Evolutionary conservation across 2,888 invertebrate genomes (phyloP).

Genomic region (Ornithoptera priamus): DNA sequence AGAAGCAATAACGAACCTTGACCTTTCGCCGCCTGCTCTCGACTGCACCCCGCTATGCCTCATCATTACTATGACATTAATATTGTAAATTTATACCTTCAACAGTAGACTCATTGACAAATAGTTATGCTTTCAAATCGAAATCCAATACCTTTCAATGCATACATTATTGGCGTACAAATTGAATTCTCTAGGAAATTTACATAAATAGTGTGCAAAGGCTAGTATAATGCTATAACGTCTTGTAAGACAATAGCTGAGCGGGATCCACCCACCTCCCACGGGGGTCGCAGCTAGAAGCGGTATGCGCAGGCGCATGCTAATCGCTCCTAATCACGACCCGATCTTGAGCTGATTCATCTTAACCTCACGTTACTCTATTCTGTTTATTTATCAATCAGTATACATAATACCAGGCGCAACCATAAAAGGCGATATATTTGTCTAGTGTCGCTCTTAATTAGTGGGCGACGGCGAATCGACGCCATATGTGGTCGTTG

Average conservation of each 20-base stretch:
- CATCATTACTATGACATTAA: slow-evolving; percentile 22
- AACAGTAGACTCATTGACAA: slow-evolving; percentile 25
- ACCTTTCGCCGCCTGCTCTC: slow-evolving; percentile 50
- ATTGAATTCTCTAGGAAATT: slow-evolving; percentile 76
- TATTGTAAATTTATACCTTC: slow-evolving; percentile 12
- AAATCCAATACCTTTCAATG: slow-evolving; percentile 26
- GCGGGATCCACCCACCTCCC: slow-evolving; percentile 71
- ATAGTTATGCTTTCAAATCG: slow-evolving; percentile 24
- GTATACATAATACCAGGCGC: slow-evolving; percentile 63
- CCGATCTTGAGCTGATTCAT: slow-evolving; percentile 76
- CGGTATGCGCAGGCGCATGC: slow-evolving; percentile 61
- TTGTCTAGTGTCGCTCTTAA: slow-evolving; percentile 75
- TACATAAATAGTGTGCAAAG: slow-evolving; percentile 76
- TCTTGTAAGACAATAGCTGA: slow-evolving; percentile 73
- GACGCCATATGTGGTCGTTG: slow-evolving; percentile 71
- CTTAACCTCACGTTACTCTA: slow-evolving; percentile 61
- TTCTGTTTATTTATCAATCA: slow-evolving; percentile 76
- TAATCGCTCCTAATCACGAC: slow-evolving; percentile 76
- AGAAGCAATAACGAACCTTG: slow-evolving; percentile 58
- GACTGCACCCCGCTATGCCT: slow-evolving; percentile 38
- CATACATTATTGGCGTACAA: slow-evolving; percentile 62
- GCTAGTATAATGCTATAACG: slow-evolving; percentile 73
- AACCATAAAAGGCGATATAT: slow-evolving; percentile 76
- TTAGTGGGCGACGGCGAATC: slow-evolving; percentile 72
- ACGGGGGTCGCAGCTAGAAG: slow-evolving; percentile 58